Percentiles rank a stretch among this genome's conserved stretches.
Evolutionary conservation across 2,888 invertebrate genomes (phyloP).

Genomic region (Pyrgus malvae): DNA sequence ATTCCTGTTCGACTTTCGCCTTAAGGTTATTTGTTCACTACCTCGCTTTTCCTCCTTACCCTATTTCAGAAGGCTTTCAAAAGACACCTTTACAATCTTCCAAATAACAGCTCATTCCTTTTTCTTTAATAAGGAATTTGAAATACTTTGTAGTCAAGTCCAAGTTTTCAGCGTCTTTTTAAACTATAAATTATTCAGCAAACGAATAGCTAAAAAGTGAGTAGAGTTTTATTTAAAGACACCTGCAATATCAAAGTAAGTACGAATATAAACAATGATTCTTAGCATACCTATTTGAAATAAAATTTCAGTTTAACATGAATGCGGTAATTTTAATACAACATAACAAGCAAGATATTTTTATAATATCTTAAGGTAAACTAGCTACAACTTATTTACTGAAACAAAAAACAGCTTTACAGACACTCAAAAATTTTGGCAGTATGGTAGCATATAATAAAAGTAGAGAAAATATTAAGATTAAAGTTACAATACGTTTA

Average conservation of each 20-base stretch:
- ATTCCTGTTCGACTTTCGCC: constrained; percentile 3
- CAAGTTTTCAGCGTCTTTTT: constrained; percentile 1
- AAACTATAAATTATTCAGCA: background rate
- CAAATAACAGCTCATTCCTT: background rate
- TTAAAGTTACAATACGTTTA: background rate
- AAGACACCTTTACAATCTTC: background rate
- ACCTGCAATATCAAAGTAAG: background rate
- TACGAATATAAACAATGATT: background rate
- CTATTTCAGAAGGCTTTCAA: background rate
- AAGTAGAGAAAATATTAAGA: background rate
- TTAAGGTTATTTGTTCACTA: constrained; percentile 13
- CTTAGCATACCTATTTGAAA: constrained; percentile 1
- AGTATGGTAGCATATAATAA: constrained; percentile 20
- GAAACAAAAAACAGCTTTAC: background rate
- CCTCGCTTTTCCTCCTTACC: background rate
- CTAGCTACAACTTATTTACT: background rate
- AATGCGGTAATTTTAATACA: constrained; percentile 11
- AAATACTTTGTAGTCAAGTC: background rate
- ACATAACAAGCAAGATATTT: background rate
- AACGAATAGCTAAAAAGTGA: background rate
- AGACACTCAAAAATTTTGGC: constrained; percentile 11
- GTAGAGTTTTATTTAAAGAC: background rate
- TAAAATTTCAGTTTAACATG: constrained; percentile 19
- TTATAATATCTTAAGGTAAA: background rate
- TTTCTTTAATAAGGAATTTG: background rate